phyloP scores from a whole-genome alignment of 2,888 invertebrate genomes.

The Dysmachus trigonus region DNA sequence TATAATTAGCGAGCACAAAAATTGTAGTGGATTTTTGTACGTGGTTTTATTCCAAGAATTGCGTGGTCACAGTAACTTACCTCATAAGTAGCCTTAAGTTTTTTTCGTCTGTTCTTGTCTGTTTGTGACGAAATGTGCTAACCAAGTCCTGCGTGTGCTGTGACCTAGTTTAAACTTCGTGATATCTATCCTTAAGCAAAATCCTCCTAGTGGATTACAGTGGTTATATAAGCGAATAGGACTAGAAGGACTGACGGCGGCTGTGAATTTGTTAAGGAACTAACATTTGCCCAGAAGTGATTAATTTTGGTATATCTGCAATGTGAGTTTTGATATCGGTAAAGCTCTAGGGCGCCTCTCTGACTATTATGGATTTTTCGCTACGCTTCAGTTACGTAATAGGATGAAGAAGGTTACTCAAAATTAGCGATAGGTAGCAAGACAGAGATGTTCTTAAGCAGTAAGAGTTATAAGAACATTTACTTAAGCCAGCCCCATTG shows the following conservation, averaged over 20 bases:
- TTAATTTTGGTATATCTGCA: neutral
- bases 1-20: conserved; percentile 26
- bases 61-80: neutral
- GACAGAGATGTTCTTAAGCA: neutral
- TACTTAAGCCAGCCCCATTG: neutral
- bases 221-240: conserved; percentile 20
- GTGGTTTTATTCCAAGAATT: neutral
- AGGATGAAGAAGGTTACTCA: neutral
- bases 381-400: conserved; percentile 1
- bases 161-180: neutral
- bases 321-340: neutral
- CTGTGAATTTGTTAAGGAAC: conserved; percentile 8
- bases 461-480: neutral
- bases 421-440: neutral
- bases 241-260: conserved; percentile 6
- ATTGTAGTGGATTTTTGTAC: neutral
- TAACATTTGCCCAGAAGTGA: neutral
- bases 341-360: neutral
- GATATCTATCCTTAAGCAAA: neutral
- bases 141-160: neutral
- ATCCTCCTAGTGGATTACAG: neutral
- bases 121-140: neutral
- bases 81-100: neutral
- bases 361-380: neutral
- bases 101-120: neutral